phyloP scores from a whole-genome alignment of 1,140 invertebrate species.

The Schlechtendalia chinensis region DNA sequence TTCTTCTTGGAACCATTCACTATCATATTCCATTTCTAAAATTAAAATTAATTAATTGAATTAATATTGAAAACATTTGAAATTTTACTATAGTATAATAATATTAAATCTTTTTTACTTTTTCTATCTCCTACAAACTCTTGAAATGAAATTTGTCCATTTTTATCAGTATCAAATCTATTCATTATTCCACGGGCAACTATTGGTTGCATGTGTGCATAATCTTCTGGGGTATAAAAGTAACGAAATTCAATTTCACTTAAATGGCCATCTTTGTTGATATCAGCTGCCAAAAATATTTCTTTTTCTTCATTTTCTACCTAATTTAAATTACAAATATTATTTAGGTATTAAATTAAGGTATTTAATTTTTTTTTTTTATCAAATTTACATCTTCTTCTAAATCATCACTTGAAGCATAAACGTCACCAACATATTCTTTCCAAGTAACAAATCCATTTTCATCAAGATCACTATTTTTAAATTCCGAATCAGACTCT shows the following conservation, averaged over 20 bases:
- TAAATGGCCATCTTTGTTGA: neutral
- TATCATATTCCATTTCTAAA: neutral
- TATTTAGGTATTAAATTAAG: too few species aligned
- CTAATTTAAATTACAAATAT: neutral
- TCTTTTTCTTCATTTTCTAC: neutral
- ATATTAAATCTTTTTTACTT: neutral
- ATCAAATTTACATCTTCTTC: conserved; percentile 12
- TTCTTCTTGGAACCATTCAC: conserved; percentile 1
- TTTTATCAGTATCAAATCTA: conserved; percentile 14
- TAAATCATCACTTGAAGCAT: conserved; percentile 4
- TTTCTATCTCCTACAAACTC: conserved; percentile 1
- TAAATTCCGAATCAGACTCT: conserved; percentile 31
- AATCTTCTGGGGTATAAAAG: conserved; percentile 32
- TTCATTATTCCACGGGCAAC: neutral
- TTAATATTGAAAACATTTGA: neutral
- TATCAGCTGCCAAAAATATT: neutral
- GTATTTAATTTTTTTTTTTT: too few species aligned
- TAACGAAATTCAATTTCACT: conserved; percentile 12
- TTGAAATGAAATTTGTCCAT: conserved; percentile 17
- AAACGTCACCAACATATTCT: conserved; percentile 27
- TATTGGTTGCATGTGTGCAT: neutral
- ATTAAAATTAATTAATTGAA: neutral
- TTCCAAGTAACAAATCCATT: conserved; percentile 9
- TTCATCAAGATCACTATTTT: conserved; percentile 9
- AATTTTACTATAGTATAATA: conserved; percentile 1